These are phyloP conservation scores for Ganaspis sp. DNA, from an alignment of 1,140 invertebrate species.

Conservation along the genomic window DNA sequence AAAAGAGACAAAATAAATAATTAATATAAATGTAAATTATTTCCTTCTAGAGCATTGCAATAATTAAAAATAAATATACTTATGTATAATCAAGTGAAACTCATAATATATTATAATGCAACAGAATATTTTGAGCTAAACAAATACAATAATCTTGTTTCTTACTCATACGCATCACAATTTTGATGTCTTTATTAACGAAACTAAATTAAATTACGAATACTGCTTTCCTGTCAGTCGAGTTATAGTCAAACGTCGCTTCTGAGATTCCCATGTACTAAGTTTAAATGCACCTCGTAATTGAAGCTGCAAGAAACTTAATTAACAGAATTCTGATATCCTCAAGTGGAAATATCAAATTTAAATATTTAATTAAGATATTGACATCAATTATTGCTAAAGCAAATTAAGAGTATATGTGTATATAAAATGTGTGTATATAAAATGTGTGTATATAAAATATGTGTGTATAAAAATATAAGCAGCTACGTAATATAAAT, in stretches of 20 bases:
- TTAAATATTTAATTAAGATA: background rate
- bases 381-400: background rate
- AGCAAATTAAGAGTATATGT: background rate
- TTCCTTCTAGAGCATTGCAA: no score
- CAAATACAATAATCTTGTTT: background rate
- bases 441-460: no score
- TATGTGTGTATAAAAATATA: no score
- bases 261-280: conserved; percentile 22
- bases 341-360: conserved; percentile 22
- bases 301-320: background rate
- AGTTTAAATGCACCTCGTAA: conserved; percentile 16
- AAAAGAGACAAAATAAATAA: no score
- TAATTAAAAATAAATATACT: no score
- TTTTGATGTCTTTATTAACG: background rate
- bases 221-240: conserved; percentile 18
- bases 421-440: no score
- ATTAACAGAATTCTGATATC: conserved; percentile 18
- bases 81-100: no score
- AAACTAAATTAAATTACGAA: conserved; percentile 15
- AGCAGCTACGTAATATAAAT: no score
- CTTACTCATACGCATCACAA: conserved; percentile 5
- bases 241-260: conserved; percentile 21
- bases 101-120: no score
- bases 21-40: no score
- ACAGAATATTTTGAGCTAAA: no score